Conservation (phyloP, 2,888 invertebrate genomes). For the Amphipyra berbera region DNA sequence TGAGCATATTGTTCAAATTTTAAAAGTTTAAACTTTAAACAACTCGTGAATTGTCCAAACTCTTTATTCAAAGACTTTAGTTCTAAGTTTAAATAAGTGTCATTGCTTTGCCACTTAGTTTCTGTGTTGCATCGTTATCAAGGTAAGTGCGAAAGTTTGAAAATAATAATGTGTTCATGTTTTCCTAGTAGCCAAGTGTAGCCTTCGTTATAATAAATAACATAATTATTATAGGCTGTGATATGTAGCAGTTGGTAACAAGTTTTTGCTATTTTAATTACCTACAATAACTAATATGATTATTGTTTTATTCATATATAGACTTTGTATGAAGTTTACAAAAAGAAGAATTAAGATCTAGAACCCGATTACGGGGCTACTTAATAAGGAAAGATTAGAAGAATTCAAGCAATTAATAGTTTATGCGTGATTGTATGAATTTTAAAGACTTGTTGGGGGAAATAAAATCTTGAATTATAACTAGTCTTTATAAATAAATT, state of each 20-base stretch:
- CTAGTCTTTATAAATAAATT: neutral
- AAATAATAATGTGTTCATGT: neutral
- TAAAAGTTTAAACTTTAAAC: no score
- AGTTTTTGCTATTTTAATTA: neutral
- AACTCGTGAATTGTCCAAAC: neutral
- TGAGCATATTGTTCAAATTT: neutral
- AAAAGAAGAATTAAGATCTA: neutral
- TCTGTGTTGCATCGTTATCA: conserved; percentile 2
- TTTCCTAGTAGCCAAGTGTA: neutral
- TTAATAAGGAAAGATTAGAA: neutral
- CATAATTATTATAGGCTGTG: neutral
- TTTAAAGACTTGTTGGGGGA: neutral
- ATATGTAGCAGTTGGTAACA: neutral
- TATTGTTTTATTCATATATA: neutral
- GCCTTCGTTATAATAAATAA: neutral
- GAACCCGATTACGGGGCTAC: neutral
- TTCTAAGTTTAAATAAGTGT: neutral
- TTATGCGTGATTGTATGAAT: neutral
- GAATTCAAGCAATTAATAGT: neutral
- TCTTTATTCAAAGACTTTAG: neutral
- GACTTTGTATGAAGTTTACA: neutral
- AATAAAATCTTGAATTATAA: neutral
- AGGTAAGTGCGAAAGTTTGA: conserved; percentile 30
- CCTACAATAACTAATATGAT: neutral
- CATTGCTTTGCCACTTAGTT: neutral